phyloP scores from a whole-genome alignment of 2,113 vertebrate species.

The Chamaea fasciata region DNA sequence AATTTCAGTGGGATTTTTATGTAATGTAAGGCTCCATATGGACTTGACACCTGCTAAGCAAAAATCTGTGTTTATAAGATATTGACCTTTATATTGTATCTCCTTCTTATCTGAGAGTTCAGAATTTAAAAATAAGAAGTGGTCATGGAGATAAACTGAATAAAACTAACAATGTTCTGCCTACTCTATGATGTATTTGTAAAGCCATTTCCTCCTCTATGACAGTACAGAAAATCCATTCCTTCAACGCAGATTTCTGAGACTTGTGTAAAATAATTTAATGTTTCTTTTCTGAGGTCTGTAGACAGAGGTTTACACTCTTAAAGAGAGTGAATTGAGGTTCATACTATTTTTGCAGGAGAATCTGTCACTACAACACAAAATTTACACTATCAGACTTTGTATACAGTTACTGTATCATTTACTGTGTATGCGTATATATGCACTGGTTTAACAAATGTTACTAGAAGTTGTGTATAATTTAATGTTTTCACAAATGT shows the following conservation, averaged over 20 bases:
- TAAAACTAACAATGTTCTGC: not conserved
- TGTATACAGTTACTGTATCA: not conserved
- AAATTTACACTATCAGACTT: not conserved
- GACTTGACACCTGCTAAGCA: not conserved
- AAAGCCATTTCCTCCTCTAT: not conserved
- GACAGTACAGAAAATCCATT: not conserved
- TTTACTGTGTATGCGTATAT: not conserved
- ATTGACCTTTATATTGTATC: not conserved
- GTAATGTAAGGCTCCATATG: not conserved
- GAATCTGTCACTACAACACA: not conserved
- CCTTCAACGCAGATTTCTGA: not conserved
- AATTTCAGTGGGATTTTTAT: not conserved
- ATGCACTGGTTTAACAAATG: not conserved
- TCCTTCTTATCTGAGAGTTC: not conserved
- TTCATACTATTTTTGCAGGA: not conserved
- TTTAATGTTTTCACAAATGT: not conserved
- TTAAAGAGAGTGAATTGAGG: not conserved
- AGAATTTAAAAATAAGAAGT: not conserved
- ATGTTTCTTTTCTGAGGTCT: not conserved
- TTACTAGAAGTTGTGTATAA: not conserved
- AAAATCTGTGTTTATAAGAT: not conserved
- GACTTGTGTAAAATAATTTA: not conserved
- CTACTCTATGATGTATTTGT: not conserved
- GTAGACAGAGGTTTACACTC: not conserved
- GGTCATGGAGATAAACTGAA: not conserved